Conservation (phyloP, 2,113 vertebrate species). For the Lepus americanus region DNA sequence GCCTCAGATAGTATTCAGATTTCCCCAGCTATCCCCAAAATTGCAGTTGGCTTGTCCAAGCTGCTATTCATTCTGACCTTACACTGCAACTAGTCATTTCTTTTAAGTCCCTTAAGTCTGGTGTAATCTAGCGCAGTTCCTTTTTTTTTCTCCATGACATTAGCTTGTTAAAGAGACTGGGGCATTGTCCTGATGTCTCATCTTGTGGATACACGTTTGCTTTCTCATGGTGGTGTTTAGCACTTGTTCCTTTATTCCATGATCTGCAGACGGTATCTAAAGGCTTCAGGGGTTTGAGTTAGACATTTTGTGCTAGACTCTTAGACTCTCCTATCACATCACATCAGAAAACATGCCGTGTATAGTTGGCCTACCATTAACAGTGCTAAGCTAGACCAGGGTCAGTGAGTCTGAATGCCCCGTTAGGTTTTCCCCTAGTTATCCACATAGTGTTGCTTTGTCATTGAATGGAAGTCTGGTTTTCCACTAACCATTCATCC, state of each 20-base stretch:
- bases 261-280: not conserved
- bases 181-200: not conserved
- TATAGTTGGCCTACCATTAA: not conserved
- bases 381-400: not conserved
- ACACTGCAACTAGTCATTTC: not conserved
- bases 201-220: not conserved
- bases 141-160: not conserved
- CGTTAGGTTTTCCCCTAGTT: not conserved
- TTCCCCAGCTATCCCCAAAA: not conserved
- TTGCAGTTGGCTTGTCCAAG: constrained; percentile 11
- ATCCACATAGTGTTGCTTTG: not conserved
- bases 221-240: not conserved
- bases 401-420: not conserved
- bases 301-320: not conserved
- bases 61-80: constrained; percentile 14
- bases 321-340: not conserved
- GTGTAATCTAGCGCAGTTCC: not conserved
- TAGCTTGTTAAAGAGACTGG: not conserved
- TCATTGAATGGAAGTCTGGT: not conserved
- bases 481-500: constrained; percentile 8
- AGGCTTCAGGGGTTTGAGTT: not conserved
- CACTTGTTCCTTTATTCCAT: not conserved
- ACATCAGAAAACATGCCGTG: not conserved
- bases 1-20: not conserved
- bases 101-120: not conserved